Evolutionary conservation across 2,888 invertebrate genomes (phyloP).

Genomic region (Atethmia centrago): DNA sequence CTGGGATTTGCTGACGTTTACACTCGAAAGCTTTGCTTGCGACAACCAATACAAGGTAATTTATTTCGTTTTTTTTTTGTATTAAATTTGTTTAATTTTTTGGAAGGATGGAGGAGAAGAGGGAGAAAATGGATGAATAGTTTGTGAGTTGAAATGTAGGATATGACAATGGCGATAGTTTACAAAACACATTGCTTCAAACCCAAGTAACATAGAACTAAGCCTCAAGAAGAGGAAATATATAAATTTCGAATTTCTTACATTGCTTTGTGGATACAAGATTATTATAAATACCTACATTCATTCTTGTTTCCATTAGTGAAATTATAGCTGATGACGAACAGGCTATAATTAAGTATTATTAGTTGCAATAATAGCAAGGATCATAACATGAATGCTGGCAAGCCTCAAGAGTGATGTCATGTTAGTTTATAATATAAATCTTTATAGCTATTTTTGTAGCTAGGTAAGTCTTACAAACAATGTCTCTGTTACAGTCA

Average conservation of each 20-base stretch:
- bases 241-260: conserved; percentile 1
- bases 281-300: not conserved
- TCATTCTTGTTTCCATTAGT: too few species aligned
- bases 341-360: conserved; percentile 64
- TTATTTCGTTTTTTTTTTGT: not conserved
- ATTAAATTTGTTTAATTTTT: not conserved
- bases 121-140: not conserved
- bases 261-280: not conserved
- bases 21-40: not conserved
- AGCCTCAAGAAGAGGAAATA: not conserved
- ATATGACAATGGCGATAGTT: not conserved
- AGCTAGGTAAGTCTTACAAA: not conserved
- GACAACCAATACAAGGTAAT: not conserved
- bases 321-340: conserved; percentile 50
- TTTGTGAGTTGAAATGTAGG: not conserved
- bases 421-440: conserved; percentile 63
- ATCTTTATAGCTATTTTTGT: conserved; percentile 36
- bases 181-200: not conserved
- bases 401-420: conserved; percentile 73
- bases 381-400: conserved; percentile 70
- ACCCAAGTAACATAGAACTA: not conserved
- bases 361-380: conserved; percentile 69
- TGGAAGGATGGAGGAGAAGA: not conserved
- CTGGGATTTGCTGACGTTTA: not conserved
- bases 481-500: not conserved